Percentiles rank a stretch among this genome's conserved stretches.
These are phyloP conservation scores for Poeciliopsis presidionis DNA, from an alignment of 2,797 vertebrate species.

Conservation along the genomic window DNA sequence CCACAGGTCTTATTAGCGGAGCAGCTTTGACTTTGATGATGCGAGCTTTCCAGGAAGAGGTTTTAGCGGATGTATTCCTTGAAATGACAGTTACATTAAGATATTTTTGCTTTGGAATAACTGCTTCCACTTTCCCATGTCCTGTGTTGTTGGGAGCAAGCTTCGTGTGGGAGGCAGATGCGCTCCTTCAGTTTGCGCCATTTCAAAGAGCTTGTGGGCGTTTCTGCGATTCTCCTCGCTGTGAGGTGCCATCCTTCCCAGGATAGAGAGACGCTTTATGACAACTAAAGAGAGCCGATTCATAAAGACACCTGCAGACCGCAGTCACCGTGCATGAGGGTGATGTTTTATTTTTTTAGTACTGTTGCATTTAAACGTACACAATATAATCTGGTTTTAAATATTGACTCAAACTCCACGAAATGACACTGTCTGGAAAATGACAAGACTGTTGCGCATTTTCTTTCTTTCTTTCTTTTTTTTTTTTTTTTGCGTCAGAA, in stretches of 20 bases:
- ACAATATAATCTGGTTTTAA: neutral
- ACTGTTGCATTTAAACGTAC: neutral
- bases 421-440: neutral
- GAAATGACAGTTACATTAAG: neutral
- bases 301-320: neutral
- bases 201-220: conserved; percentile 73
- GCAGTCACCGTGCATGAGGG: neutral
- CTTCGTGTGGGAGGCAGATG: conserved; percentile 19
- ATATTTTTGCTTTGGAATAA: conserved; percentile 10
- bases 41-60: conserved; percentile 13
- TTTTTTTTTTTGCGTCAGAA: neutral
- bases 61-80: neutral
- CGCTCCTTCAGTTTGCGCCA: conserved; percentile 33
- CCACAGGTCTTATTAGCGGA: conserved; percentile 25
- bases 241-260: conserved; percentile 69
- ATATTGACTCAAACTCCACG: neutral
- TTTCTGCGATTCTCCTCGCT: conserved; percentile 79
- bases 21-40: conserved; percentile 44
- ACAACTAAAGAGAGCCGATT: conserved; percentile 24
- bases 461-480: neutral
- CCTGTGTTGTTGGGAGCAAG: neutral
- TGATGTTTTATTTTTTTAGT: neutral
- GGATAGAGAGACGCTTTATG: conserved; percentile 65
- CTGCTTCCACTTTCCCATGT: conserved; percentile 11
- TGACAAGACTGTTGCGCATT: neutral